A percentile compares a stretch with the other conserved stretches of the same genome.
Conservation (phyloP, 2,888 invertebrate species). For the Neocrepidodera transversa region DNA sequence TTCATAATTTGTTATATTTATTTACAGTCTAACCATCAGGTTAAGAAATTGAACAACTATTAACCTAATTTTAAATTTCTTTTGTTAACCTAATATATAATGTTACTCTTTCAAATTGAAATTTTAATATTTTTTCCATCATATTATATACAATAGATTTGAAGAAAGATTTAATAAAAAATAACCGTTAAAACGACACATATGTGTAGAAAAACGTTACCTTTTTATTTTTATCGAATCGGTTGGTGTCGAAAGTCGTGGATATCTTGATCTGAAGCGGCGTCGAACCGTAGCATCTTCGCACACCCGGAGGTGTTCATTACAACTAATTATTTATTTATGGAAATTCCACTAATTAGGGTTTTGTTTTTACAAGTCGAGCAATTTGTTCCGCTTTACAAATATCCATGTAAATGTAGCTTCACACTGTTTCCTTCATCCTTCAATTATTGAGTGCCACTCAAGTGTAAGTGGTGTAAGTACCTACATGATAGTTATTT, state of each 20-base stretch:
- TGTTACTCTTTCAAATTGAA: no score
- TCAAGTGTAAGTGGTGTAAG: constrained; percentile 37
- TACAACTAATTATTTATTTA: constrained; percentile 49
- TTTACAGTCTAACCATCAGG: no score
- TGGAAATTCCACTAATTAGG: constrained; percentile 46
- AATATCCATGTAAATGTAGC: constrained; percentile 46
- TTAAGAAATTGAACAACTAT: no score
- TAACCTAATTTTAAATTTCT: no score
- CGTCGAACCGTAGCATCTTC: constrained; percentile 45
- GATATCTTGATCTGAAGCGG: constrained; percentile 44
- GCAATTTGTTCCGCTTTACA: constrained; percentile 50
- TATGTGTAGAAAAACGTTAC: no score
- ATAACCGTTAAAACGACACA: no score
- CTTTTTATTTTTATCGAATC: not conserved
- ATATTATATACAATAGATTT: no score
- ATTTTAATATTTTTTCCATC: no score
- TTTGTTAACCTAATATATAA: no score
- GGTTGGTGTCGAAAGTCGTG: constrained; percentile 1
- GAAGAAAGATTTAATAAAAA: no score
- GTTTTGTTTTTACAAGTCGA: constrained; percentile 46
- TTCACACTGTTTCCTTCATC: constrained; percentile 43
- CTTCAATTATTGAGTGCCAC: constrained; percentile 43
- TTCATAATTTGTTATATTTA: no score
- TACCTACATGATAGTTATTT: constrained; percentile 45
- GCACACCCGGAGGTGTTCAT: constrained; percentile 48